Evolutionary conservation across 2,113 vertebrate species (phyloP).

Genomic region (Osmerus mordax): DNA sequence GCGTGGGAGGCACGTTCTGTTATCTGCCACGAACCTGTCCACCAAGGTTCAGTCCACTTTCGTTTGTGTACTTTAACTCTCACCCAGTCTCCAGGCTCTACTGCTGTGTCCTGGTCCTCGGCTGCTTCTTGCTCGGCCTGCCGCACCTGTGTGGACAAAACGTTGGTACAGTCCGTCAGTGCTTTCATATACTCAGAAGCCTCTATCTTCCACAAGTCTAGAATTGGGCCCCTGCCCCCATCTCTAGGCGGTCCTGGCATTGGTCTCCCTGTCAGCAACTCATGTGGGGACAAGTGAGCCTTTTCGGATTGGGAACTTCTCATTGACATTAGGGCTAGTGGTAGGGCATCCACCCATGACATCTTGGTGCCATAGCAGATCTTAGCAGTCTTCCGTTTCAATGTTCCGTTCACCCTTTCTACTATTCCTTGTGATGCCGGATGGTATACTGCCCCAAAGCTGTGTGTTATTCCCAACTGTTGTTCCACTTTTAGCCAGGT

Average conservation of each 20-base stretch:
- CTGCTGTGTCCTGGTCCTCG: not conserved
- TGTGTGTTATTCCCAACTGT: not conserved
- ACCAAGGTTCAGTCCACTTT: too few relatives aligned
- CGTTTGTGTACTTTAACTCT: not conserved
- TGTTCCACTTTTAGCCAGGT: not conserved
- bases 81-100: not conserved
- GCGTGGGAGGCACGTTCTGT: too few relatives aligned
- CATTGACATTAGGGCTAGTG: not conserved
- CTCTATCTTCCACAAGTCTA: not conserved
- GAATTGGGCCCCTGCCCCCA: too few relatives aligned
- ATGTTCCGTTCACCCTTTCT: not conserved
- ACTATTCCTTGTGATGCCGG: not conserved
- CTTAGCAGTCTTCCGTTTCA: not conserved
- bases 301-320: not conserved
- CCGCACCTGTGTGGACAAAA: not conserved
- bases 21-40: too few relatives aligned
- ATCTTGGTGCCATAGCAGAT: slow-evolving; percentile 6
- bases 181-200: not conserved
- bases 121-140: not conserved
- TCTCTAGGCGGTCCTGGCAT: too few relatives aligned
- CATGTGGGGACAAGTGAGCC: too few relatives aligned
- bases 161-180: not conserved
- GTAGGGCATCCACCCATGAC: not conserved
- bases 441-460: not conserved
- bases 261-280: too few relatives aligned